Evolutionary conservation across 2,888 invertebrate species (phyloP).

Genomic region (Diarsia mendica): DNA sequence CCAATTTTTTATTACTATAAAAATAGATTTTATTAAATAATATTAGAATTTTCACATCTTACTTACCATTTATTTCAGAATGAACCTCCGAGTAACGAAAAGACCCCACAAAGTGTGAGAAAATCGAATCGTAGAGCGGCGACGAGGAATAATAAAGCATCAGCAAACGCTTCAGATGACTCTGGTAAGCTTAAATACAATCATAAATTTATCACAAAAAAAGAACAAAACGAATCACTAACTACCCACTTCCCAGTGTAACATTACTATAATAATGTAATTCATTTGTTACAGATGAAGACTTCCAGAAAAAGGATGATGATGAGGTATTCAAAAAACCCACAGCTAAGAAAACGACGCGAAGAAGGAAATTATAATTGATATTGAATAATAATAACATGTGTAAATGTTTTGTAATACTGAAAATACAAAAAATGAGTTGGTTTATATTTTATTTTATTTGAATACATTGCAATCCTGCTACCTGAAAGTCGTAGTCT

Average conservation of each 20-base stretch:
- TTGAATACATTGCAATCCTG: neutral
- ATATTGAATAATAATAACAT: neutral
- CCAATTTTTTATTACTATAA: neutral
- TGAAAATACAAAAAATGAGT: constrained; percentile 14
- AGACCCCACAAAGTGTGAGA: constrained; percentile 79
- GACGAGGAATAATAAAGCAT: constrained; percentile 72
- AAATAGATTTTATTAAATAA: no score
- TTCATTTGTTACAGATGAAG: constrained; percentile 80
- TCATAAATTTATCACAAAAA: neutral
- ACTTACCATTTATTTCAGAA: constrained; percentile 72
- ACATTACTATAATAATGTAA: neutral
- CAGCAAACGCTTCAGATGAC: constrained; percentile 79
- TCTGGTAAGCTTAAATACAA: constrained; percentile 76
- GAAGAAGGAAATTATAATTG: constrained; percentile 78
- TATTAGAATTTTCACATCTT: neutral
- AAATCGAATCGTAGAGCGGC: constrained; percentile 81
- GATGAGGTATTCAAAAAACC: constrained; percentile 88
- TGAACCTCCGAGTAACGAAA: constrained; percentile 78
- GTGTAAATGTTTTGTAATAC: constrained; percentile 2
- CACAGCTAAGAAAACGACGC: constrained; percentile 78
- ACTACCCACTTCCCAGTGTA: neutral
- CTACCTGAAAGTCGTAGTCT: no score
- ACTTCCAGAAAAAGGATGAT: constrained; percentile 79
- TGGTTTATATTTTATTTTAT: neutral
- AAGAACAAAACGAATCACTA: neutral